phyloP scores from a whole-genome alignment of 1,140 invertebrate species.

The Orussus abietinus region DNA sequence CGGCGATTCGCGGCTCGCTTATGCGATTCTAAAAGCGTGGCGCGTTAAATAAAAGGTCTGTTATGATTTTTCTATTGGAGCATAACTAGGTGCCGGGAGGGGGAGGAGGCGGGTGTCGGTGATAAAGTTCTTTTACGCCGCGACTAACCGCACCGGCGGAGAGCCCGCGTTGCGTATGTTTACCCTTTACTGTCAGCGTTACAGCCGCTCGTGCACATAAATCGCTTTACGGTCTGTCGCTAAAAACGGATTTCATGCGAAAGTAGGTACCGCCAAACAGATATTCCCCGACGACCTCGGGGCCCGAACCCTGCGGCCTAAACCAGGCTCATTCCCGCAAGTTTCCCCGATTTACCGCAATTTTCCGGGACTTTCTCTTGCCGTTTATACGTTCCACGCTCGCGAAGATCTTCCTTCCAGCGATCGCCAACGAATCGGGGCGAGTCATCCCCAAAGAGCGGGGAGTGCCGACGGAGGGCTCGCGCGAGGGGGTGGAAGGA shows the following conservation, averaged over 20 bases:
- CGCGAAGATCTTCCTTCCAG: too few species aligned
- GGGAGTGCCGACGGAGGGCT: conserved; percentile 17
- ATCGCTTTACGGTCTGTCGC: conserved; percentile 53
- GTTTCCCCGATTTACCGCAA: too few species aligned
- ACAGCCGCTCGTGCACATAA: conserved; percentile 48
- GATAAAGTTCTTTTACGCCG: conserved; percentile 51
- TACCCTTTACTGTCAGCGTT: conserved; percentile 49
- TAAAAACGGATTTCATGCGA: conserved; percentile 50
- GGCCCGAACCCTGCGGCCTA: not conserved
- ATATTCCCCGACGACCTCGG: not conserved
- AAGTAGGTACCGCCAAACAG: conserved; percentile 29
- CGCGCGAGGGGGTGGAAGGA: conserved; percentile 34
- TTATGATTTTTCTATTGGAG: conserved; percentile 49
- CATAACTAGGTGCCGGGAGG: conserved; percentile 45
- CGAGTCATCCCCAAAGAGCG: too few species aligned
- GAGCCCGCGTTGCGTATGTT: conserved; percentile 31
- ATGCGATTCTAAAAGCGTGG: too few species aligned
- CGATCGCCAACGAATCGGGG: too few species aligned
- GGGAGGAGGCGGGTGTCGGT: conserved; percentile 29
- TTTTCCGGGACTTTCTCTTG: too few species aligned
- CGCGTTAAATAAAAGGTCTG: conserved; percentile 22
- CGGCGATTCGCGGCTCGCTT: too few species aligned
- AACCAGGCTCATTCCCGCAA: too few species aligned
- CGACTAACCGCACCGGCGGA: conserved; percentile 37
- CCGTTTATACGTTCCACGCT: too few species aligned